phyloP scores from a whole-genome alignment of 2,113 vertebrate species.

The Myrmecobius fasciatus region DNA sequence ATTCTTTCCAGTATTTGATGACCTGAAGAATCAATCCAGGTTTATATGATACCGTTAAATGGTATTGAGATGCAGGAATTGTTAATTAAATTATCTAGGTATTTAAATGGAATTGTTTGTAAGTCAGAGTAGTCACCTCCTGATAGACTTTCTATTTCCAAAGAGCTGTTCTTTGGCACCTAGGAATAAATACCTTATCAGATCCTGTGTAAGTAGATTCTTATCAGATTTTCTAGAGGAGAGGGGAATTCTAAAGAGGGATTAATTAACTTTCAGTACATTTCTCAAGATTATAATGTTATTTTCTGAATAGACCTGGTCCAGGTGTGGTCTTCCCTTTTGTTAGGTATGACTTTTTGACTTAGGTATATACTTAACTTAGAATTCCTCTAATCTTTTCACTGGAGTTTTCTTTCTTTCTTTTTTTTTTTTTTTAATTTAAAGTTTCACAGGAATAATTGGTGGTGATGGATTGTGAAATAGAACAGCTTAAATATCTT shows the following conservation, averaged over 20 bases:
- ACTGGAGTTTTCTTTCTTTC: not conserved
- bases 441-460: constrained; percentile 66
- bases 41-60: not conserved
- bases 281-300: not conserved
- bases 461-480: constrained; percentile 64
- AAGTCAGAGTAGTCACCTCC: rapidly evolving
- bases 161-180: not conserved
- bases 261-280: rapidly evolving
- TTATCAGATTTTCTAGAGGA: not conserved
- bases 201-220: not conserved
- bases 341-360: not conserved
- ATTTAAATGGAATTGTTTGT: not conserved
- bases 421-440: constrained; percentile 24
- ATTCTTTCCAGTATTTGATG: not conserved
- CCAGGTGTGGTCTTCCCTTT: rapidly evolving
- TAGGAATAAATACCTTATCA: not conserved
- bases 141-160: not conserved
- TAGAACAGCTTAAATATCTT: constrained; percentile 54
- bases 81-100: not conserved
- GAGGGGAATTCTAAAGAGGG: not conserved
- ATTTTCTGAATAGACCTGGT: not conserved
- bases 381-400: not conserved
- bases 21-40: not conserved
- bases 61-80: rapidly evolving
- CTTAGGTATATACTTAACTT: not conserved